These are phyloP conservation scores for Oophaga pumilio DNA, from an alignment of 2,113 vertebrate species.

Conservation along the genomic window DNA sequence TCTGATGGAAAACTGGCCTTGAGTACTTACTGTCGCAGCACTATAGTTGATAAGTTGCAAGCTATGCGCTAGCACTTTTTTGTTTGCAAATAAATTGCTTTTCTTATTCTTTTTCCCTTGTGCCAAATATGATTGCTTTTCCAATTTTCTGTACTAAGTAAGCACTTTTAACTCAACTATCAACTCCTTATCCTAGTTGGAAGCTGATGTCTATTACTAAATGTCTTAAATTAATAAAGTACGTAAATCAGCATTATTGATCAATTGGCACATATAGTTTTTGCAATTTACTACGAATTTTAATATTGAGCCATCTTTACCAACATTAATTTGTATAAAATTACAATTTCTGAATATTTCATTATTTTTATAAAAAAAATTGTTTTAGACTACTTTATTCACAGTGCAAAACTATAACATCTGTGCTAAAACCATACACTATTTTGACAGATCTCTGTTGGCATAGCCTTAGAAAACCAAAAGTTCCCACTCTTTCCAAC, in stretches of 20 bases:
- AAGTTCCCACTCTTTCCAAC: too few species aligned
- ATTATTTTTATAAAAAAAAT: not conserved
- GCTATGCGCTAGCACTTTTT: constrained; percentile 12
- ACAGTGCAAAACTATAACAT: too few species aligned
- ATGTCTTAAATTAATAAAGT: not conserved
- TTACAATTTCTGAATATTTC: not conserved
- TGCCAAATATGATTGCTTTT: constrained; percentile 42
- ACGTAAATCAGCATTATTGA: not conserved
- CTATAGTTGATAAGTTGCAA: constrained; percentile 11
- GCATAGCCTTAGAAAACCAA: too few species aligned
- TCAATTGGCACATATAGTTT: not conserved
- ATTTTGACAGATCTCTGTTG: too few species aligned
- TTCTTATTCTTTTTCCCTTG: constrained; percentile 4
- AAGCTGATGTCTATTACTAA: not conserved
- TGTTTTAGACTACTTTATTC: too few species aligned
- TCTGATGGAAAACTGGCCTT: not conserved
- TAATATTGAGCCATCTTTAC: not conserved
- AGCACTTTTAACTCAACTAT: constrained; percentile 25
- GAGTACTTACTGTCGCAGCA: not conserved
- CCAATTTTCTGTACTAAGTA: constrained; percentile 22
- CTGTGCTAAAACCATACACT: too few species aligned
- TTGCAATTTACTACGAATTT: not conserved
- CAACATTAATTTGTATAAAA: not conserved
- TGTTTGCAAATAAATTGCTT: constrained; percentile 37
- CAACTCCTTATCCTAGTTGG: constrained; percentile 10